Percentiles rank a stretch among this genome's conserved stretches.
Evolutionary conservation across 2,888 invertebrate genomes (phyloP).

Genomic region (Amphiduros pacificus): DNA sequence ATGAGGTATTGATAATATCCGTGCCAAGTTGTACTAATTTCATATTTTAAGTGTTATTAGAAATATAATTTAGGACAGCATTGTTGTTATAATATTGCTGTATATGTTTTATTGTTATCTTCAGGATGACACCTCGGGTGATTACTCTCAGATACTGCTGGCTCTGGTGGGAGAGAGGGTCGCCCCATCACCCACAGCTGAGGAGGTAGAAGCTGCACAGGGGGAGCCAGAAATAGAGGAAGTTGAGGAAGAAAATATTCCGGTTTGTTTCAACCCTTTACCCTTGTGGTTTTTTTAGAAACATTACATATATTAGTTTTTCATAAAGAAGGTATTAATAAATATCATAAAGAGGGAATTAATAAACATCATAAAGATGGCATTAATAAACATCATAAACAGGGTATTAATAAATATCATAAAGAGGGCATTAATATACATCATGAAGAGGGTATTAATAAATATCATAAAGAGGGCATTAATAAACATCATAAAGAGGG

Average conservation of each 20-base stretch:
- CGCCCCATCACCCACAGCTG: constrained; percentile 24
- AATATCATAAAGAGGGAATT: too few species aligned
- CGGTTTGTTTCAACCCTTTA: constrained; percentile 22
- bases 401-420: too few species aligned
- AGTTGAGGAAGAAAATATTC: constrained; percentile 31
- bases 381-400: too few species aligned
- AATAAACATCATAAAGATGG: too few species aligned
- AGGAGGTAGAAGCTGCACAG: constrained; percentile 30
- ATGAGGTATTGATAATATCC: too few species aligned
- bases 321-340: too few species aligned
- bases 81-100: too few species aligned
- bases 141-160: constrained; percentile 32
- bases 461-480: not conserved
- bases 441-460: not conserved
- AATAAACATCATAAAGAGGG: not conserved
- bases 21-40: too few species aligned
- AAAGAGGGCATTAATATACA: not conserved
- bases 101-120: not conserved
- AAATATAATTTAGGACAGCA: too few species aligned
- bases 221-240: constrained; percentile 33
- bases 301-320: too few species aligned
- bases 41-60: too few species aligned
- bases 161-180: constrained; percentile 35
- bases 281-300: too few species aligned
- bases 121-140: constrained; percentile 38